Conservation (phyloP, 2,797 vertebrate genomes). For the Melanogrammus aeglefinus region DNA sequence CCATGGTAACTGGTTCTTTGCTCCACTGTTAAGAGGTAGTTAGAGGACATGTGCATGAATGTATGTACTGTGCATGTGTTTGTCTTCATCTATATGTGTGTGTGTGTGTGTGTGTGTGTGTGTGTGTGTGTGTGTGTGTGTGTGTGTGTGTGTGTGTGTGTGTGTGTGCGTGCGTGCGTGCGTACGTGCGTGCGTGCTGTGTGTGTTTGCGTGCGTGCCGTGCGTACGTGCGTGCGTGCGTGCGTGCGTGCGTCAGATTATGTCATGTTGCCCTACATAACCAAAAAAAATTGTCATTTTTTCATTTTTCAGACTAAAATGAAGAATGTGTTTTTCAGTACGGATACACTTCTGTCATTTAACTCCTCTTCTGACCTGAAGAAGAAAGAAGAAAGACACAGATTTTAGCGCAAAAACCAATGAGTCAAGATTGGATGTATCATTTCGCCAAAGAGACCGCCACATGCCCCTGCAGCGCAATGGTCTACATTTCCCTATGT, state of each 20-base stretch:
- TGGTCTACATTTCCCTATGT: no score
- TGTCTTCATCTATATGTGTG: background rate
- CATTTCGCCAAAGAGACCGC: no score
- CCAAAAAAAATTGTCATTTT: no score
- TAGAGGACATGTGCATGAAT: conserved; percentile 31
- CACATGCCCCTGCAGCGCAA: no score
- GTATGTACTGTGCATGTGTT: conserved; percentile 14
- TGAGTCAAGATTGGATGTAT: no score
- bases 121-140: conserved; percentile 2
- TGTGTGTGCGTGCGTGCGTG: conserved; percentile 50
- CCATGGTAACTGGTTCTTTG: conserved; percentile 70
- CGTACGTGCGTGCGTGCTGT: conserved; percentile 5
- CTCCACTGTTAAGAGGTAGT: conserved; percentile 55
- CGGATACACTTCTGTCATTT: no score
- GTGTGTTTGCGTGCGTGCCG: conserved; percentile 21
- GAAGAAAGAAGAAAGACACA: no score
- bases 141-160: conserved; percentile 19
- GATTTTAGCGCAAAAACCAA: no score
- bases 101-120: conserved; percentile 6
- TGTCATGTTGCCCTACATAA: background rate
- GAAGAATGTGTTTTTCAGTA: background rate
- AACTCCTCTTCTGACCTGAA: no score
- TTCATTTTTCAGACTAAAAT: background rate
- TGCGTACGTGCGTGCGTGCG: conserved; percentile 43
- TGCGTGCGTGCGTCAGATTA: conserved; percentile 3